phyloP scores from a whole-genome alignment of 1,140 invertebrate genomes.

The Neotoxoptera formosana region DNA sequence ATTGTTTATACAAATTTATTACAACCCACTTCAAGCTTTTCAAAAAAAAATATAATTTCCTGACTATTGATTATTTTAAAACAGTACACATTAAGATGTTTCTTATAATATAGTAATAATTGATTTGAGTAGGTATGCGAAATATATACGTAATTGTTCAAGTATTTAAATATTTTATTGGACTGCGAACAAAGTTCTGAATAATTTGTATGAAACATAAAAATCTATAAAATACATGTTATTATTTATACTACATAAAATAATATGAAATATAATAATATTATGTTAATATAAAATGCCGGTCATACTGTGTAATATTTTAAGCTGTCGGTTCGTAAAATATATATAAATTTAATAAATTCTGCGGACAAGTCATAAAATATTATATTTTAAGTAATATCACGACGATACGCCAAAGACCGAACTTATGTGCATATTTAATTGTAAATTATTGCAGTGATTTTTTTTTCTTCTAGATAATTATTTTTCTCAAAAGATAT shows the following conservation, averaged over 20 bases:
- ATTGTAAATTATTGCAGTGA: slow-evolving; percentile 1
- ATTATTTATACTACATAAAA: background rate
- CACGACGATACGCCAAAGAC: background rate
- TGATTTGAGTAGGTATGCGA: background rate
- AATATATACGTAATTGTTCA: background rate
- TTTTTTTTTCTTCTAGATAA: background rate
- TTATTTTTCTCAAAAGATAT: background rate
- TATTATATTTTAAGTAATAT: background rate
- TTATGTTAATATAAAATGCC: background rate
- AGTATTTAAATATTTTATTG: background rate
- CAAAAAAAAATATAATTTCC: background rate
- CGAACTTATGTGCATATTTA: background rate
- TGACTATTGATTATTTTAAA: background rate
- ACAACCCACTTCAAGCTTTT: background rate
- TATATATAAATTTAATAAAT: slow-evolving; percentile 19
- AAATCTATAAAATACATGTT: slow-evolving; percentile 19
- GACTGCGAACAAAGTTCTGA: background rate
- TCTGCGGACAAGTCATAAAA: background rate
- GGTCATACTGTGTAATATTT: background rate
- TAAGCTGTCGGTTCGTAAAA: background rate
- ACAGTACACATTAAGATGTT: background rate
- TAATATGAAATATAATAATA: background rate
- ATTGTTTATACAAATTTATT: slow-evolving; percentile 7
- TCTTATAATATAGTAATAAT: background rate
- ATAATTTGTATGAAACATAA: background rate